These are phyloP conservation scores for Drosophila neonasuta DNA, from an alignment of 2,888 invertebrate species.

Conservation along the genomic window DNA sequence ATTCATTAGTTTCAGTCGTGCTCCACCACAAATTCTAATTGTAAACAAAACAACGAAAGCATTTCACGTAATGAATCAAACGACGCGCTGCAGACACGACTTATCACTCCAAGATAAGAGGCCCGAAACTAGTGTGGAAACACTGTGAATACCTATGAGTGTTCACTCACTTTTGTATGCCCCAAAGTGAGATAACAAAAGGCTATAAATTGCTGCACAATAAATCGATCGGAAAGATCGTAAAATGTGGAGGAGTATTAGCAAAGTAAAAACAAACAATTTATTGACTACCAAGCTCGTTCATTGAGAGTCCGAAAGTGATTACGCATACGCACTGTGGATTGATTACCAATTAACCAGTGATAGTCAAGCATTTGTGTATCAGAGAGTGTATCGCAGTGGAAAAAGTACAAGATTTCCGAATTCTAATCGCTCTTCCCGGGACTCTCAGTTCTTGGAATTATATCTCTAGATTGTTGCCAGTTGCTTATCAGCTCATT, in stretches of 20 bases:
- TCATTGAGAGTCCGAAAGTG: conserved; percentile 1
- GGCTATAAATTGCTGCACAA: conserved; percentile 2
- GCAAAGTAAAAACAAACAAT: conserved; percentile 1
- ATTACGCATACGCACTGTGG: conserved; percentile 19
- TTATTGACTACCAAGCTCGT: not conserved
- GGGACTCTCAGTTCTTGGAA: conserved; percentile 24
- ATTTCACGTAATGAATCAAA: conserved; percentile 33
- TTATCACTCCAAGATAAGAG: conserved; percentile 40
- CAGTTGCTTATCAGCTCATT: conserved; percentile 44
- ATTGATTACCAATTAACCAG: conserved; percentile 7
- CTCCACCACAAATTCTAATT: not conserved
- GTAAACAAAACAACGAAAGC: conserved; percentile 26
- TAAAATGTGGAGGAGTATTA: conserved; percentile 17
- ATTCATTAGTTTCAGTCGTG: conserved; percentile 25
- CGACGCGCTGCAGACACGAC: conserved; percentile 2
- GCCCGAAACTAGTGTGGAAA: not conserved
- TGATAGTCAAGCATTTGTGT: conserved; percentile 2
- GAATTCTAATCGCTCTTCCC: not conserved
- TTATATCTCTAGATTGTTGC: conserved; percentile 28
- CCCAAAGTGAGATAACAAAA: conserved; percentile 11
- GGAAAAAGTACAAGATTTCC: not conserved
- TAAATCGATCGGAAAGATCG: conserved; percentile 14
- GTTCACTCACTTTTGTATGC: not conserved
- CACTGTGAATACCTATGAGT: conserved; percentile 10
- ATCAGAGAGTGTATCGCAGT: not conserved